Conservation (phyloP, 92 coral and sea anemone species). For the Epizoanthus stellaris region DNA sequence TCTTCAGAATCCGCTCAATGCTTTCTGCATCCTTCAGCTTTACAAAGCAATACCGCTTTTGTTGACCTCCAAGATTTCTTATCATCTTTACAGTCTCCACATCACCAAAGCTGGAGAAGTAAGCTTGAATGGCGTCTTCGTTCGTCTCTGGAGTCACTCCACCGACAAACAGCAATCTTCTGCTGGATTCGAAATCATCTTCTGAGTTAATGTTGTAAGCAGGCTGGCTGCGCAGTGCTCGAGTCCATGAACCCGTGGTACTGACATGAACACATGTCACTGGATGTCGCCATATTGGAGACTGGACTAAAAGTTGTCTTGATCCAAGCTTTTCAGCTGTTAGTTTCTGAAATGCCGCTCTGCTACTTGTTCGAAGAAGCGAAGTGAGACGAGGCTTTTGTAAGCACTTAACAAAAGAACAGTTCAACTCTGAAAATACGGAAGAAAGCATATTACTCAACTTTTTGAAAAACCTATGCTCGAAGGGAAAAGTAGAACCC, state of each 20-base stretch:
- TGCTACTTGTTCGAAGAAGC: background rate
- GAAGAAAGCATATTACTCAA: background rate
- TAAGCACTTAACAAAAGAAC: background rate
- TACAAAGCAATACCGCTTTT: conserved; percentile 36
- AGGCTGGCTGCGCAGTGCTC: background rate
- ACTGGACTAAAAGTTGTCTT: background rate
- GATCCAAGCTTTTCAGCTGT: background rate
- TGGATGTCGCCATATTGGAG: background rate
- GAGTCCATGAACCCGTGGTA: background rate
- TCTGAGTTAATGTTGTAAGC: conserved; percentile 1
- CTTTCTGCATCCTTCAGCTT: conserved; percentile 24
- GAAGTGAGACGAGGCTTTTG: background rate
- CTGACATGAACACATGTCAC: background rate
- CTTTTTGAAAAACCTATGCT: no score
- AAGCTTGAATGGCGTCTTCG: conserved; percentile 21
- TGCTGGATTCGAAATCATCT: conserved; percentile 37
- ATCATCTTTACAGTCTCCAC: conserved; percentile 31
- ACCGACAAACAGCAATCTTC: conserved; percentile 41
- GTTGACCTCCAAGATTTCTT: conserved; percentile 37
- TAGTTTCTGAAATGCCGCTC: background rate
- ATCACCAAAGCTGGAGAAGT: conserved; percentile 39
- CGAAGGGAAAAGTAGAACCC: no score
- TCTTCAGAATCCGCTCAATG: conserved; percentile 36
- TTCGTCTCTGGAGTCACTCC: conserved; percentile 34
- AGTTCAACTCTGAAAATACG: background rate